Percentiles rank a stretch among this genome's conserved stretches.
phyloP scores from a whole-genome alignment of 1,140 invertebrate species.

The Orussus abietinus region DNA sequence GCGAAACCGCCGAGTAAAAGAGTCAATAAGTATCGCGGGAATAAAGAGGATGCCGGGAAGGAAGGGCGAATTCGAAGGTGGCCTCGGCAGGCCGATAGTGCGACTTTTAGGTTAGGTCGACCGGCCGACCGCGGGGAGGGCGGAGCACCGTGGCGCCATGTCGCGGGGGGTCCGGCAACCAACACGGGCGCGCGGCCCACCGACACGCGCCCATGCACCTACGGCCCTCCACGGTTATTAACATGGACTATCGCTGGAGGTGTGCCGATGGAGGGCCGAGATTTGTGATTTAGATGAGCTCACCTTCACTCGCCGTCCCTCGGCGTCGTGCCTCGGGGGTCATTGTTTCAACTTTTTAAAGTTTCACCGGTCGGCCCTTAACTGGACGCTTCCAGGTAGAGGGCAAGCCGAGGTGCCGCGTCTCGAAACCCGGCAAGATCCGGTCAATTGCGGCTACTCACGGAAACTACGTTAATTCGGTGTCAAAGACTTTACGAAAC shows the following conservation, averaged over 20 bases:
- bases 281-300: slow-evolving; percentile 54
- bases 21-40: too few relatives aligned
- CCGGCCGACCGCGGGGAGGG: slow-evolving; percentile 31
- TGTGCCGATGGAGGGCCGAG: slow-evolving; percentile 42
- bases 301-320: slow-evolving; percentile 18
- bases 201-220: slow-evolving; percentile 24
- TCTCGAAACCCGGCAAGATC: too few relatives aligned
- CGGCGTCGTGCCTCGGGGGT: slow-evolving; percentile 23
- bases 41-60: too few relatives aligned
- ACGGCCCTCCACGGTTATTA: slow-evolving; percentile 20
- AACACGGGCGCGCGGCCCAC: slow-evolving; percentile 11
- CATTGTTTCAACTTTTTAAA: slow-evolving; percentile 47
- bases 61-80: too few relatives aligned
- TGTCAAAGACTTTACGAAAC: too few relatives aligned
- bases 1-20: too few relatives aligned
- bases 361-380: slow-evolving; percentile 29
- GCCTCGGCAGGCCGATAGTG: too few relatives aligned
- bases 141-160: slow-evolving; percentile 54
- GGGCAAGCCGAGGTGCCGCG: slow-evolving; percentile 15
- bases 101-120: too few relatives aligned
- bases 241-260: slow-evolving; percentile 31
- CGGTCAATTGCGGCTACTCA: too few relatives aligned
- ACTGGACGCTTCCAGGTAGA: slow-evolving; percentile 34
- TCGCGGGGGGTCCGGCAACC: slow-evolving; percentile 49
- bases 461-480: too few relatives aligned